Evolutionary conservation across 2,888 invertebrate species (phyloP), one percentile per base, ranked within the genome.

Genomic region (Eupithecia abbreviata): DNA sequence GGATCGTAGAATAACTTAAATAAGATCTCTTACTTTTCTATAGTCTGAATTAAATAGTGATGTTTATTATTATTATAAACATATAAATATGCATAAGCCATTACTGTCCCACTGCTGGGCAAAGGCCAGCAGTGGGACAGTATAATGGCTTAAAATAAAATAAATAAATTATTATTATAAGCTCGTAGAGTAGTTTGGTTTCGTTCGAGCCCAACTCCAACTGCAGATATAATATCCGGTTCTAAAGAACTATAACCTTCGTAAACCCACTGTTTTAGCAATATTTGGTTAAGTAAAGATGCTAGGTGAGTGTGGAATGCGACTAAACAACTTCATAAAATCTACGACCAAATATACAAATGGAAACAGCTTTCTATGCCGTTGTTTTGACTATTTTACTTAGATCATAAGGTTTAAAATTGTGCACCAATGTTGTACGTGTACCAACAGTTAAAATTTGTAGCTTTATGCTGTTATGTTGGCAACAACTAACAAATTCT

Each of bases 121-220:
- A n/a, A n/a, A n/a, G n/a, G n/a, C n/a, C n/a, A n/a, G n/a, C n/a
- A n/a, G n/a, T n/a, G n/a, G n/a, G n/a, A n/a, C n/a, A n/a, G n/a
- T n/a, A n/a, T n/a, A n/a, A n/a, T n/a, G n/a, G n/a, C n/a, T n/a
- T n/a, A n/a, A n/a, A n/a, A n/a, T n/a, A n/a, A n/a, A n/a, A n/a
- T n/a, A n/a, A n/a, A n/a, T n/a, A n/a, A n/a, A 30, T 30, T 30
- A 30, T 30, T 30, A 30, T 30, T 30, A 30, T 30, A 30, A 30
- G 30, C 30, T 30, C 13, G 7, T 66, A n/a, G 58, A 7, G 41
- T 66, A 62, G 66, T 42, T 41, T 66, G 15, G 42, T 41, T 66
- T 72, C 72, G 74, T 66, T 72, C 72, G 74, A 69, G 69, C 45
- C 77, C 47, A 62, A 74, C 69, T 18, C n/a, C 9, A n/a, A 58